These are phyloP conservation scores for Himantopus leucocephalus DNA, from an alignment of 2,113 vertebrate genomes.

Conservation along the genomic window DNA sequence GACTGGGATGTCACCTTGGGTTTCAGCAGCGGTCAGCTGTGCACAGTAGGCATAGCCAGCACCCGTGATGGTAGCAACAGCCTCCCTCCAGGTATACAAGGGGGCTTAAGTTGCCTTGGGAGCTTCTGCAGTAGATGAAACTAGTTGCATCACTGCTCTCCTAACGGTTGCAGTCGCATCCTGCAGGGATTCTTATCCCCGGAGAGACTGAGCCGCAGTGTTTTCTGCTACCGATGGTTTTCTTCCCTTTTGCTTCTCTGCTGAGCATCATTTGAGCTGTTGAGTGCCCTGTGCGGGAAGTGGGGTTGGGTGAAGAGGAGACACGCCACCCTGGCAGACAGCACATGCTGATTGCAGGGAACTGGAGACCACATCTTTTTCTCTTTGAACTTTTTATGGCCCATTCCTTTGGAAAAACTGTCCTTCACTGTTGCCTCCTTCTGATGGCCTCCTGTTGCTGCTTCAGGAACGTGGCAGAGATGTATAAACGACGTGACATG, in stretches of 20 bases:
- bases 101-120: background rate
- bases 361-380: background rate
- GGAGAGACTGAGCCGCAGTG: fast-evolving
- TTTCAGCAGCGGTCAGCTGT: background rate
- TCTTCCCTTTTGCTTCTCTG: background rate
- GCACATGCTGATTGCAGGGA: fast-evolving
- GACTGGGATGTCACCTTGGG: constrained; percentile 2
- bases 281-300: background rate
- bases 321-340: fast-evolving
- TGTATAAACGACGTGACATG: background rate
- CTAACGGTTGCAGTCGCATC: fast-evolving
- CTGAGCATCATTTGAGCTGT: background rate
- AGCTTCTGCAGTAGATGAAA: background rate
- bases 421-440: background rate
- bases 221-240: fast-evolving
- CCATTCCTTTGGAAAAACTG: background rate
- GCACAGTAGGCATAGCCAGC: background rate
- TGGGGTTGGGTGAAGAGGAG: background rate
- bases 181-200: background rate
- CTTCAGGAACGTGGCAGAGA: background rate
- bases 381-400: background rate
- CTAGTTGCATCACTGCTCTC: background rate
- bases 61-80: fast-evolving
- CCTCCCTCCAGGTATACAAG: background rate
- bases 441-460: background rate